A percentile compares a stretch with the other conserved stretches of the same genome.
These are phyloP conservation scores for Conger conger DNA, from an alignment of 2,113 vertebrate genomes.

Conservation along the genomic window DNA sequence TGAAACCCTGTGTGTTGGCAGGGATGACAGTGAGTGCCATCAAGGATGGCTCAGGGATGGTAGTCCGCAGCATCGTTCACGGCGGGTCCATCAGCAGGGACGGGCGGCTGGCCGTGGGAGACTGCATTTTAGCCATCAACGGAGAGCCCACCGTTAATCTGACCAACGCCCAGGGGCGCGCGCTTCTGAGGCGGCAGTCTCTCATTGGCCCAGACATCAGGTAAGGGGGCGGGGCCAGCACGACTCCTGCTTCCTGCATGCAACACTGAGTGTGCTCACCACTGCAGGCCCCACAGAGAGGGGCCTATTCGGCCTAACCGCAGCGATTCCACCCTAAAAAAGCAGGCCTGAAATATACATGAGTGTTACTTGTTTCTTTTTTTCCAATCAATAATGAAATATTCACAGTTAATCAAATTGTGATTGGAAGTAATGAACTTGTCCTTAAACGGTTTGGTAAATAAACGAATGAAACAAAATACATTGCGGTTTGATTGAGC, in stretches of 20 bases:
- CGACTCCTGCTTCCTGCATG: background rate
- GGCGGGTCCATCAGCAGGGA: slow-evolving; percentile 90
- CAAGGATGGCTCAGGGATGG: slow-evolving; percentile 90
- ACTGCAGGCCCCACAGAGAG: background rate
- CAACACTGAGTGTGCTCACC: background rate
- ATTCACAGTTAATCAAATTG: too few species aligned
- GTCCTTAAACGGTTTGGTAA: too few species aligned
- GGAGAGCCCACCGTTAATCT: slow-evolving; percentile 82
- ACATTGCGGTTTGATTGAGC: background rate
- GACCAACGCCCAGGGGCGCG: slow-evolving; percentile 83
- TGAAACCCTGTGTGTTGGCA: slow-evolving; percentile 50
- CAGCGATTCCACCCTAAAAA: too few species aligned
- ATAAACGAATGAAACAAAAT: background rate
- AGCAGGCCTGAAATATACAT: too few species aligned
- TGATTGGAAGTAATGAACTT: background rate
- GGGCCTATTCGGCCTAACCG: too few species aligned
- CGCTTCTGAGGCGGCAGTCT: slow-evolving; percentile 91
- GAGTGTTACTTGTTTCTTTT: too few species aligned
- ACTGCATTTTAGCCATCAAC: slow-evolving; percentile 89
- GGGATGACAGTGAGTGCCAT: slow-evolving; percentile 94
- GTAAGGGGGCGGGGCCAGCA: slow-evolving; percentile 66
- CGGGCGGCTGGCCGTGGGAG: slow-evolving; percentile 86
- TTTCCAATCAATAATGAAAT: too few species aligned
- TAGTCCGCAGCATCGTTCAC: slow-evolving; percentile 88
- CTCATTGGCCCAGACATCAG: slow-evolving; percentile 88